Conservation (phyloP, 2,888 invertebrate genomes). For the Galerucella calmariensis region DNA sequence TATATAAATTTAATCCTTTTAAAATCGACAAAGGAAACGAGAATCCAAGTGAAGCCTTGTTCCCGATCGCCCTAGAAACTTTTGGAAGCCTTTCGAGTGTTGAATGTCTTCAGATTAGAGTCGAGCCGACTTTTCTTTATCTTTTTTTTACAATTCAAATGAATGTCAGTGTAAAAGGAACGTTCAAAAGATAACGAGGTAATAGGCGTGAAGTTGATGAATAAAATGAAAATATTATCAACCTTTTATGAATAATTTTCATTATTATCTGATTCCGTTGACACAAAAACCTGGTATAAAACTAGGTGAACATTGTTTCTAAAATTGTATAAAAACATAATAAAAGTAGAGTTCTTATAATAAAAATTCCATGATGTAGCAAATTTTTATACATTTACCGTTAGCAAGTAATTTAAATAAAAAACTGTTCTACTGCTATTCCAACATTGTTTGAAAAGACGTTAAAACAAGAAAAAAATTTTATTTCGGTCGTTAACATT, state of each 20-base stretch:
- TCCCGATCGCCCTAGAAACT: neutral
- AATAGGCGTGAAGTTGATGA: too few species aligned
- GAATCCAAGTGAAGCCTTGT: neutral
- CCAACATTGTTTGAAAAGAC: neutral
- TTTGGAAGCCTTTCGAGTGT: conserved; percentile 5
- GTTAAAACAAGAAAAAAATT: neutral
- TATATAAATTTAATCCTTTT: too few species aligned
- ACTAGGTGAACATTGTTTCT: too few species aligned
- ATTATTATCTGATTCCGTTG: too few species aligned
- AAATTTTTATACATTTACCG: neutral
- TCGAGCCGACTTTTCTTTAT: neutral
- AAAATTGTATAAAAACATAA: too few species aligned
- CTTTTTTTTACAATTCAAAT: neutral
- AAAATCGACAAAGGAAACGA: neutral
- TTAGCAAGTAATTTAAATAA: neutral
- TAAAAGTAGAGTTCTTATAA: too few species aligned
- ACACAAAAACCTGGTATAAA: too few species aligned
- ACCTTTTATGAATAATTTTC: too few species aligned
- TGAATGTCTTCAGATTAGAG: conserved; percentile 15
- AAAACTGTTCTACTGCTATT: neutral
- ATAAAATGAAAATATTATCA: too few species aligned
- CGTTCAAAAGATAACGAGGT: too few species aligned
- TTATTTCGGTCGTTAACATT: neutral
- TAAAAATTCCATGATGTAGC: neutral
- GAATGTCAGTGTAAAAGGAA: neutral